These are phyloP conservation scores for Thunnus maccoyii DNA, from an alignment of 2,113 vertebrate genomes.

Conservation along the genomic window DNA sequence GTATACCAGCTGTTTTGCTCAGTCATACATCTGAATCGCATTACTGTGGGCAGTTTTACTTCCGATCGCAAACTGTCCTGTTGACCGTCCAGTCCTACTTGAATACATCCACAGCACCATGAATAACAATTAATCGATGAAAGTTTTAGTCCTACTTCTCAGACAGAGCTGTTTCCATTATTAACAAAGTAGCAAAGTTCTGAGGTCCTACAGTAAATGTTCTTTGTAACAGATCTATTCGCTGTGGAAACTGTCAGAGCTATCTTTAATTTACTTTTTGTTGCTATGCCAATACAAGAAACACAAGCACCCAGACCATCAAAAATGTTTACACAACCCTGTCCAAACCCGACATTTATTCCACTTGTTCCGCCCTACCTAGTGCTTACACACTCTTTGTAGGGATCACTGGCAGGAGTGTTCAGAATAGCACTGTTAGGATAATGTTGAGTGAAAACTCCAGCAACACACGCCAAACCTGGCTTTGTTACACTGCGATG, in stretches of 20 bases:
- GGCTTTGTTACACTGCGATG: not conserved
- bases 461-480: conserved; percentile 8
- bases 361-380: not conserved
- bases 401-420: conserved; percentile 3
- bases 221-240: not conserved
- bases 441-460: conserved; percentile 7
- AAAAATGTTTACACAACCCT: conserved; percentile 33
- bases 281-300: not conserved
- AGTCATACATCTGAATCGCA: not conserved
- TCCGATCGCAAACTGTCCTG: not conserved
- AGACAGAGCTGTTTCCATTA: conserved; percentile 19
- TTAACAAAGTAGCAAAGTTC: not conserved
- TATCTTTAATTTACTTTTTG: not conserved
- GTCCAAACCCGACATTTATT: conserved; percentile 20
- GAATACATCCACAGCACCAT: not conserved
- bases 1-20: conserved; percentile 1
- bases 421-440: conserved; percentile 16
- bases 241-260: not conserved
- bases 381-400: conserved; percentile 2
- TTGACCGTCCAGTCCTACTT: not conserved
- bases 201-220: not conserved
- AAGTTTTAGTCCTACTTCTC: too few species aligned
- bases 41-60: not conserved
- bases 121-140: too few species aligned
- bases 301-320: not conserved